Base-by-base conservation (phyloP, 2,113 vertebrate genomes). In the Sialia sialis region DNA sequence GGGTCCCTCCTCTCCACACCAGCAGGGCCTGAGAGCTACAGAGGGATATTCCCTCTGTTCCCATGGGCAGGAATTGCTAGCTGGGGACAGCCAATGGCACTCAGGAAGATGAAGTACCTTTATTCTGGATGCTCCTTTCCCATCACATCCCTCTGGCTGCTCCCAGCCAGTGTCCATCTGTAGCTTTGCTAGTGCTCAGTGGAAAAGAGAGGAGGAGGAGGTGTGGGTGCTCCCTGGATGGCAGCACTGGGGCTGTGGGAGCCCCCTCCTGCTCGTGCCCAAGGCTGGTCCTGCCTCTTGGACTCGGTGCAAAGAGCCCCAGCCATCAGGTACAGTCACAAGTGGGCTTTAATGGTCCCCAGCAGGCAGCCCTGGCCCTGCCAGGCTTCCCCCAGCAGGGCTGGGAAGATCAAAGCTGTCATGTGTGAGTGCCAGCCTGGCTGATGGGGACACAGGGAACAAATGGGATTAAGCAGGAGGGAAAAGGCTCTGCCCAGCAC, bases 331-430 rank as follows among this genome's bases (percentile, higher is more conserved):
- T 32, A 48, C 76, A 38, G 34, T 26, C 34, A 81, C 44, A 89
- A 91, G 86, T 58, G 60, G 76, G 69, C 56, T 95, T 92, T 95
- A 94, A 95, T 85, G 74, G 78, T 62, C 32, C 49, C 62, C 95
- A 79, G 87, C 91, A 94, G 77, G 94, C 58, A 75, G 72, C 41
- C 29, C 21, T n/a, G 44, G 84, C 56, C 52, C 74, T 94, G 84
- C 66, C 84, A 93, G 89, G 62, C 70, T 44, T 29, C 91, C 87
- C 8, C 1, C 89, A 73, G 93, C 66, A 76, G 8, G 32, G 78
- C 8, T 68, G 84, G 62, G 69, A 72, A 75, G 84, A 82, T 92
- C 74, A 92, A 89, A 95, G 84, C 87, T 84, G 74, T 25, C 77
- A 27, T 12, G 16, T 4, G 4, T 1, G 2, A 84, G 69, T 82